Conservation (phyloP, 2,888 invertebrate genomes). For the Macrophya annulata region DNA sequence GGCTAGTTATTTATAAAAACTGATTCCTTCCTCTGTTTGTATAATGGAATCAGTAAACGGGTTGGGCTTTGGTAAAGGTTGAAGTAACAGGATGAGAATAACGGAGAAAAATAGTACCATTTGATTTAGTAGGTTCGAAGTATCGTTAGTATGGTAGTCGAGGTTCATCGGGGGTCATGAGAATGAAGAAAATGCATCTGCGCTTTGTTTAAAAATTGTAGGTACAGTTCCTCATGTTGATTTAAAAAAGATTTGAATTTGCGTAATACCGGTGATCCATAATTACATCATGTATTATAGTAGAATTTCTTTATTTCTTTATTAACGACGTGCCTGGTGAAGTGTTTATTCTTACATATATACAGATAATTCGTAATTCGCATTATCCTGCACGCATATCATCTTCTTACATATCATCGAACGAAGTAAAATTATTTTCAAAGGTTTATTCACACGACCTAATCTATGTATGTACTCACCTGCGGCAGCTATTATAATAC, state of each 20-base stretch:
- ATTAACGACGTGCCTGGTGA: slow-evolving; percentile 17
- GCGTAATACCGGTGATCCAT: not conserved
- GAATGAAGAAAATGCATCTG: slow-evolving; percentile 31
- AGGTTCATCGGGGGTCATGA: slow-evolving; percentile 41
- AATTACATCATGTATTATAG: slow-evolving; percentile 22
- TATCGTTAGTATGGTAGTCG: not conserved
- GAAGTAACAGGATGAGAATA: not conserved
- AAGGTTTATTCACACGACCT: slow-evolving; percentile 45
- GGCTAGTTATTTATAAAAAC: not conserved
- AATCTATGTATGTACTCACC: slow-evolving; percentile 19
- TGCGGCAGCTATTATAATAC: slow-evolving; percentile 40
- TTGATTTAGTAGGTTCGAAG: slow-evolving; percentile 31
- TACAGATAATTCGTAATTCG: not conserved
- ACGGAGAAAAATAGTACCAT: slow-evolving; percentile 25
- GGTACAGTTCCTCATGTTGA: not conserved
- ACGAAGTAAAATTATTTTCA: not conserved
- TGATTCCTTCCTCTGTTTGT: not conserved
- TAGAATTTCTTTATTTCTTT: slow-evolving; percentile 46
- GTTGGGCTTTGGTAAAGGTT: slow-evolving; percentile 44
- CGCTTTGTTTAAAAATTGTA: slow-evolving; percentile 22
- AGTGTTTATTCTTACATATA: not conserved
- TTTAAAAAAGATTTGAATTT: slow-evolving; percentile 3
- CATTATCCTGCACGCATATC: not conserved
- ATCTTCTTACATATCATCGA: slow-evolving; percentile 2
- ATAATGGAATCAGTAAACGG: not conserved